Conservation (phyloP, 2,797 vertebrate species). For the Cyclura pinguis region DNA sequence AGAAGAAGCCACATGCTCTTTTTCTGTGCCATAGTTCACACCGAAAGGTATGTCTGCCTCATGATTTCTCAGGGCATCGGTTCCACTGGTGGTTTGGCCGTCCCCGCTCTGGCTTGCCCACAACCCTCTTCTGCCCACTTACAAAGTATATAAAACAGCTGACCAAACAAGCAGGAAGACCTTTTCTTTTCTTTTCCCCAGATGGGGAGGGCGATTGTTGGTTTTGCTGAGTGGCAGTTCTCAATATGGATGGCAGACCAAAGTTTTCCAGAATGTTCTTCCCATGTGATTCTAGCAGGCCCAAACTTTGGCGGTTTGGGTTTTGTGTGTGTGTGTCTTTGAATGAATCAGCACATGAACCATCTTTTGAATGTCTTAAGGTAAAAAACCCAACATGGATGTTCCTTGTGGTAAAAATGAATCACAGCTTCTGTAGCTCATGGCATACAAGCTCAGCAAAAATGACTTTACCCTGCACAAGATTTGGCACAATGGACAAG, state of each 20-base stretch:
- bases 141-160: accelerated
- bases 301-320: neutral
- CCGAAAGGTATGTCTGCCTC: neutral
- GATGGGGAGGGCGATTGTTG: neutral
- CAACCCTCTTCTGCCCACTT: neutral
- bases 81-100: neutral
- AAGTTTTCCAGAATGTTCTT: neutral
- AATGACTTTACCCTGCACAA: too few relatives aligned
- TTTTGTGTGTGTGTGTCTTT: too few relatives aligned
- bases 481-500: too few relatives aligned
- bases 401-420: neutral
- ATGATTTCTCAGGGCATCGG: neutral
- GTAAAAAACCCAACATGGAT: too few relatives aligned
- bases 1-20: neutral
- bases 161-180: constrained; percentile 10
- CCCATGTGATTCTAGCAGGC: accelerated
- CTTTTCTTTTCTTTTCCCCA: neutral
- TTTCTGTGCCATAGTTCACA: accelerated
- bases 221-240: neutral
- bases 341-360: neutral
- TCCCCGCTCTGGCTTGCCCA: neutral
- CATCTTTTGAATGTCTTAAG: neutral
- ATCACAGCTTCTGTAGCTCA: neutral
- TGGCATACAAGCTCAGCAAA: too few relatives aligned
- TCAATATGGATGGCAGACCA: accelerated